Base-by-base conservation (phyloP, 2,888 invertebrate species). In the Neoitamus cyanurus region DNA sequence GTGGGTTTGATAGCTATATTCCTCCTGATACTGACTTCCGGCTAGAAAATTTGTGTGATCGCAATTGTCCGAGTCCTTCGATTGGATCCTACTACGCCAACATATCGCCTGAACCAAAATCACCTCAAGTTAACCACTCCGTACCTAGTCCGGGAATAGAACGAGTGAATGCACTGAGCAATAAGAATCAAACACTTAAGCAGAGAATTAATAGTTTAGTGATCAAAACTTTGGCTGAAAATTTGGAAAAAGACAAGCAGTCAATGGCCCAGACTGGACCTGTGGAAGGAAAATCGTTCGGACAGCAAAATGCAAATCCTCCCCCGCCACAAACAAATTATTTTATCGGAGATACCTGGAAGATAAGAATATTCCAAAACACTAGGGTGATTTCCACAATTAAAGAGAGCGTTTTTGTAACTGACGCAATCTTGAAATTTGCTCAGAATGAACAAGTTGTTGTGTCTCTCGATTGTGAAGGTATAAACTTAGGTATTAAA, bases 401-500 rank as follows among this genome's bases (percentile, higher is more conserved):
- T 0, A 94, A 95, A 88, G 97, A 97, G 89, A 95, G 96, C 90
- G 92, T 94, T 68, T 94, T 95, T 88, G 93, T 97, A 85, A 94
- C 95, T 82, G 95, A 95, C 77, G 95, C 95, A 85, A 94, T 96
- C 86, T 93, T 95, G 90, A 93, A 93, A 87, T 92, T 93, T 84
- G 88, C 89, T 13, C 92, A 92, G 86, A 89, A 89, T 85, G 90
- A 90, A 78, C 89, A 92, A 83, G 93, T 94, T 83, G 94, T 95
- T 85, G 93, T 98, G 28, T 96, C 97, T 0, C 94, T 98, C 88
- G 98, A 98, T 90, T 97, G 97, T 88, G 98, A 98, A 92, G 97
- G 98, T 15, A 96, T 98, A 83, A 98, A 97, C 91, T 92, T 98
- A 86, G 98, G 98, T 28, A 92, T 95, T 1, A 97, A 97, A 90